Percentiles rank a stretch among this genome's conserved stretches.
These are phyloP conservation scores for Melieria crassipennis DNA, from an alignment of 2,888 invertebrate species.

Conservation along the genomic window DNA sequence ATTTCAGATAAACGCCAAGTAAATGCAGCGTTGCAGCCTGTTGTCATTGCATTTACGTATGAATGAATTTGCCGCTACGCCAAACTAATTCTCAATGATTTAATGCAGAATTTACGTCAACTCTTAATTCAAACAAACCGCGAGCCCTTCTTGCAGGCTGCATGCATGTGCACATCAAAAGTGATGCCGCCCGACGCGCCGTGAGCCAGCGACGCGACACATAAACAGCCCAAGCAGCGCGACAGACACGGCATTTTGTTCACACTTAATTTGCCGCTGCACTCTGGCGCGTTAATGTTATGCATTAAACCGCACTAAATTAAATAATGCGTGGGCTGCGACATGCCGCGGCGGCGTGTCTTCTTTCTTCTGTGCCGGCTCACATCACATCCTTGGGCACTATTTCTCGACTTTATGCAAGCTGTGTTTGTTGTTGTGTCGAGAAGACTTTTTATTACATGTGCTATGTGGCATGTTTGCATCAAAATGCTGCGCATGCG, in stretches of 20 bases:
- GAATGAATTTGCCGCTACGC: conserved; percentile 35
- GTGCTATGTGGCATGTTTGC: no score
- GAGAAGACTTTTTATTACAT: no score
- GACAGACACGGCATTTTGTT: background rate
- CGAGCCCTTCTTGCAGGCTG: no score
- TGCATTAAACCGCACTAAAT: conserved; percentile 34
- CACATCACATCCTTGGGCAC: no score
- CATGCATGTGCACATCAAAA: background rate
- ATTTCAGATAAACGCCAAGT: no score
- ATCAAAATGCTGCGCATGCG: no score
- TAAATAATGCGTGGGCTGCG: conserved; percentile 42
- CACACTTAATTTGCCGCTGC: conserved; percentile 1
- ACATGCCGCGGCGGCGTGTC: background rate
- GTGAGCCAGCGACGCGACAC: background rate
- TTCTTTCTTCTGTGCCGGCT: no score
- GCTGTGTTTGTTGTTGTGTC: no score
- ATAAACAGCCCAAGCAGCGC: background rate
- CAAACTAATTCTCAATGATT: conserved; percentile 47
- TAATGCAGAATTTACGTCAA: conserved; percentile 45
- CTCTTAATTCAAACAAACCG: conserved; percentile 20
- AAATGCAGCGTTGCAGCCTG: conserved; percentile 27
- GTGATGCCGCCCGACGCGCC: background rate
- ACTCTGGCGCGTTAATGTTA: background rate
- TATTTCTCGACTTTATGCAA: no score
- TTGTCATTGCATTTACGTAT: conserved; percentile 29